These are phyloP conservation scores for Chrysotoxum bicinctum DNA, from an alignment of 2,888 invertebrate genomes.

Conservation along the genomic window DNA sequence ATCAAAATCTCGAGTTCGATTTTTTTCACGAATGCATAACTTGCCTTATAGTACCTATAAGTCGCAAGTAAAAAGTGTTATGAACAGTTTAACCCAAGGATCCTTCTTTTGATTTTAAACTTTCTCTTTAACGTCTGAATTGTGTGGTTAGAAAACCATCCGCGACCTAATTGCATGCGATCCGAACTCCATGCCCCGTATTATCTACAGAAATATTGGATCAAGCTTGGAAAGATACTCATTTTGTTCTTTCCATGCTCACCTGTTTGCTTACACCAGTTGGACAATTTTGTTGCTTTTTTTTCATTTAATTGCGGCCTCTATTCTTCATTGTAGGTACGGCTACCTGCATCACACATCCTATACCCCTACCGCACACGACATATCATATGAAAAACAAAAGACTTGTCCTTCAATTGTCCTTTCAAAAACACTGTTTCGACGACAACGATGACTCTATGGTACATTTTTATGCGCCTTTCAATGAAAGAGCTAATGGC, in stretches of 20 bases:
- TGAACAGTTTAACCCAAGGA: too few species aligned
- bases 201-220: not conserved
- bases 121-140: too few species aligned
- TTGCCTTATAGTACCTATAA: too few species aligned
- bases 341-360: not conserved
- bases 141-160: too few species aligned
- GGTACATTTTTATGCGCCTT: conserved; percentile 63
- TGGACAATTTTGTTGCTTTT: not conserved
- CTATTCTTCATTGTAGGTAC: not conserved
- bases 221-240: not conserved
- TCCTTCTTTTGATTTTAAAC: too few species aligned
- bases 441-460: not conserved
- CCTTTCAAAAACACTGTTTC: conserved; percentile 33
- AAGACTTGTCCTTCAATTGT: conserved; percentile 58
- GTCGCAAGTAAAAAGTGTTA: too few species aligned
- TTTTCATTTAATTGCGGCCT: conserved; percentile 26
- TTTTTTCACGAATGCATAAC: too few species aligned
- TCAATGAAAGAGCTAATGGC: conserved; percentile 66
- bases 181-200: too few species aligned
- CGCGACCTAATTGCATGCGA: too few species aligned
- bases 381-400: not conserved
- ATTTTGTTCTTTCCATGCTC: not conserved
- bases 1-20: too few species aligned
- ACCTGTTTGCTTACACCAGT: not conserved
- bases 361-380: not conserved